phyloP scores from a whole-genome alignment of 2,113 vertebrate species.

The Ploceus nigricollis region DNA sequence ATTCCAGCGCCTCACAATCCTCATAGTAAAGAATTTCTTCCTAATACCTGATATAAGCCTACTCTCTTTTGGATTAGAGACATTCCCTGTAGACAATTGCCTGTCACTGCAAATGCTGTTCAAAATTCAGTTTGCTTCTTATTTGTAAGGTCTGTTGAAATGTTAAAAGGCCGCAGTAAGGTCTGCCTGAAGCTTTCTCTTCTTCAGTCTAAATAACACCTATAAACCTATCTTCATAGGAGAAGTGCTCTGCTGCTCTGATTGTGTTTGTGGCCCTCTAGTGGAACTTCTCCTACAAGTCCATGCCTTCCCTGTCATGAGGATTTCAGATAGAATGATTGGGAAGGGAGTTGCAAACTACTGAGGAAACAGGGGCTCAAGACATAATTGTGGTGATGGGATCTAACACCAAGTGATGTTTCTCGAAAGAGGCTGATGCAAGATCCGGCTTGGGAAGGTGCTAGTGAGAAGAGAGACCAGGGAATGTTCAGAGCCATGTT shows the following conservation, averaged over 20 bases:
- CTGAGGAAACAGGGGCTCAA: rapidly evolving
- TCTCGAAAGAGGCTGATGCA: rapidly evolving
- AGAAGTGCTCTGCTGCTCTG: too few species aligned
- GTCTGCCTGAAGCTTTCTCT: rapidly evolving
- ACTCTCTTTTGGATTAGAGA: rapidly evolving
- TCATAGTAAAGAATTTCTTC: not conserved
- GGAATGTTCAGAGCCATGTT: rapidly evolving
- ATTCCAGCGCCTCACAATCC: rapidly evolving
- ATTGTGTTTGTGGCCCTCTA: rapidly evolving
- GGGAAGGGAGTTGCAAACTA: rapidly evolving
- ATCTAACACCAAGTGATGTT: rapidly evolving
- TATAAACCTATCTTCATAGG: rapidly evolving
- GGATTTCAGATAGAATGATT: rapidly evolving
- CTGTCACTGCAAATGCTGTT: rapidly evolving
- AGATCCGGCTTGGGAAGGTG: rapidly evolving
- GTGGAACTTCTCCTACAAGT: rapidly evolving
- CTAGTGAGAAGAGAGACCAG: rapidly evolving
- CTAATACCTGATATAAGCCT: not conserved
- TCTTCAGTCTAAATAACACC: rapidly evolving
- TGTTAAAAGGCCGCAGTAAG: rapidly evolving
- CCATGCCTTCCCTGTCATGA: rapidly evolving
- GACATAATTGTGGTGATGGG: rapidly evolving
- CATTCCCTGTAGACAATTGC: rapidly evolving
- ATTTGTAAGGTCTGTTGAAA: rapidly evolving
- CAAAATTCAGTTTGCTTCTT: rapidly evolving